phyloP scores from a whole-genome alignment of 2,797 vertebrate genomes.

The Tapirus indicus region DNA sequence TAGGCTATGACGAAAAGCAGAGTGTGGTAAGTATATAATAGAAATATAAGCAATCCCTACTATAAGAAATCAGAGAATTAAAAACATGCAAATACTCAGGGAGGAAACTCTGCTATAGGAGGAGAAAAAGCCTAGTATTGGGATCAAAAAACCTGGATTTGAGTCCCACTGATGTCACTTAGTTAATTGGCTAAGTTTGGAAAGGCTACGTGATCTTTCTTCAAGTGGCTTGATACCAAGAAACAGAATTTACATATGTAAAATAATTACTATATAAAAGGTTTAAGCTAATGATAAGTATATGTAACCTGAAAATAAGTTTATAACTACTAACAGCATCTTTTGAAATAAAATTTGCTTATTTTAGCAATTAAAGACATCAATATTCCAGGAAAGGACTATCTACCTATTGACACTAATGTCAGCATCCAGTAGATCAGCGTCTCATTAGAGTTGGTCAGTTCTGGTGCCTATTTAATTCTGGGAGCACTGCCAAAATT shows the following conservation, averaged over 20 bases:
- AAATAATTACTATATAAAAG: constrained; percentile 16
- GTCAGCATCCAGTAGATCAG: neutral
- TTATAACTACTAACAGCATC: neutral
- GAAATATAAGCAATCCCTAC: neutral
- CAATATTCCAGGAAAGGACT: constrained; percentile 15
- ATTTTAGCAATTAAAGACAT: neutral
- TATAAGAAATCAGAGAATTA: neutral
- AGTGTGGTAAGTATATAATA: neutral
- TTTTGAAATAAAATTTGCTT: constrained; percentile 2
- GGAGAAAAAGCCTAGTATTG: neutral
- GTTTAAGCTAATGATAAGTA: neutral
- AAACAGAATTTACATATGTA: constrained; percentile 19
- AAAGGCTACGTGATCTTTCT: neutral
- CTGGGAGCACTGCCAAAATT: neutral
- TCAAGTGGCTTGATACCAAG: neutral
- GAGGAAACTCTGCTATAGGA: neutral
- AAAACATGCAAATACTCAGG: neutral
- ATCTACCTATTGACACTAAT: neutral
- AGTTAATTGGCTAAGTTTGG: neutral
- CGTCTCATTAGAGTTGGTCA: neutral
- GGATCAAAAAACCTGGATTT: neutral
- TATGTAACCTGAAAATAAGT: neutral
- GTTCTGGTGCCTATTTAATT: neutral
- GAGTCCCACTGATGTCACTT: neutral
- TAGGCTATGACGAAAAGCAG: constrained; percentile 1